Percentiles rank a stretch among this genome's conserved stretches.
Evolutionary conservation across 2,888 invertebrate genomes (phyloP).

Genomic region (Spodoptera exigua): DNA sequence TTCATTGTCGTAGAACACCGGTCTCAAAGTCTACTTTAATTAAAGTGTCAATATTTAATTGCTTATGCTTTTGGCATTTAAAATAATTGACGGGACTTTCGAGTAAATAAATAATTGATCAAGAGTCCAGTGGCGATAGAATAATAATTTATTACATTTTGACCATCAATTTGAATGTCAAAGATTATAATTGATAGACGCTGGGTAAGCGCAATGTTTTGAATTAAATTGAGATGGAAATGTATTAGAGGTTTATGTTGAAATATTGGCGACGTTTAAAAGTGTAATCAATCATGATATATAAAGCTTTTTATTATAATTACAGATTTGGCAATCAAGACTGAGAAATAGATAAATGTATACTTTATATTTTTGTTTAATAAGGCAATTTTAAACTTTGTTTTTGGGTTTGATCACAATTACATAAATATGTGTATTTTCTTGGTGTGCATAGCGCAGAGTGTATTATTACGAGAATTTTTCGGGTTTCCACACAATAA

Average conservation of each 20-base stretch:
- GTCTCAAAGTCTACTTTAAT: conserved; percentile 4
- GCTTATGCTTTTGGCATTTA: conserved; percentile 21
- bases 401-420: no score
- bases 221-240: conserved; percentile 16
- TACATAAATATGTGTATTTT: no score
- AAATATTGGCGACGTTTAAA: not conserved
- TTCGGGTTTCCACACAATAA: no score
- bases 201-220: conserved; percentile 9
- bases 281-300: conserved; percentile 13
- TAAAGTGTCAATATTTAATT: conserved; percentile 23
- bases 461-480: no score
- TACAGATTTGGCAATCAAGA: no score
- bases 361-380: no score
- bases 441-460: no score
- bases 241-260: conserved; percentile 7
- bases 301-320: not conserved
- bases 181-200: conserved; percentile 31
- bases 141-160: conserved; percentile 44
- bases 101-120: conserved; percentile 45
- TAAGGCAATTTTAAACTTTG: no score
- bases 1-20: not conserved
- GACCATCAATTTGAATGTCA: conserved; percentile 50
- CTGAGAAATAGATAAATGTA: no score
- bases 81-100: conserved; percentile 25
- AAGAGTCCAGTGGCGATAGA: conserved; percentile 8